Conservation (phyloP, 2,888 invertebrate species). For the Eulithis testata region DNA sequence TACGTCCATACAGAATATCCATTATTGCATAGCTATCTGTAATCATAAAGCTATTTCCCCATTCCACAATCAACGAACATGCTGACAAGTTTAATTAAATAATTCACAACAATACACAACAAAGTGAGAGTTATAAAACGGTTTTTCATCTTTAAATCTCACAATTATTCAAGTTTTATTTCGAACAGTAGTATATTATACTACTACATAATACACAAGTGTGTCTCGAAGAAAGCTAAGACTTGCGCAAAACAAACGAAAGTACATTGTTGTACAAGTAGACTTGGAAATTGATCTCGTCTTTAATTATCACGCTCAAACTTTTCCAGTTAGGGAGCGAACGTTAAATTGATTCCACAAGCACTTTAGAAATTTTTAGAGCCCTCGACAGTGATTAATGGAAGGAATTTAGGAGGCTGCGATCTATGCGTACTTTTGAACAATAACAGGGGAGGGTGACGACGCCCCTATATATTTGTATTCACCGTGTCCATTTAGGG, state of each 20-base stretch:
- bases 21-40: slow-evolving; percentile 9
- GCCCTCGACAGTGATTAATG: slow-evolving; percentile 82
- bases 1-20: slow-evolving; percentile 12
- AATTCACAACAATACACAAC: slow-evolving; percentile 24
- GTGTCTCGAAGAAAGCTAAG: slow-evolving; percentile 27
- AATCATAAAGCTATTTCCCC: slow-evolving; percentile 20
- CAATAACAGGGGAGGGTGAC: slow-evolving; percentile 67
- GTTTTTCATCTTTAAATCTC: slow-evolving; percentile 36
- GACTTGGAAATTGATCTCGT: slow-evolving; percentile 70
- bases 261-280: slow-evolving; percentile 43
- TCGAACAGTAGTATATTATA: slow-evolving; percentile 10
- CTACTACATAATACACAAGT: slow-evolving; percentile 3
- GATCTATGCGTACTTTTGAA: slow-evolving; percentile 57
- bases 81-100: slow-evolving; percentile 21
- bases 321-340: slow-evolving; percentile 70
- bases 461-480: slow-evolving; percentile 57
- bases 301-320: slow-evolving; percentile 77
- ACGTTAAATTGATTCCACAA: slow-evolving; percentile 79
- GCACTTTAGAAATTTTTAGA: slow-evolving; percentile 79
- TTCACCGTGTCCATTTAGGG: slow-evolving; percentile 58
- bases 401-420: slow-evolving; percentile 73
- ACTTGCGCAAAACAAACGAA: slow-evolving; percentile 33
- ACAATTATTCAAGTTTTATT: slow-evolving; percentile 36
- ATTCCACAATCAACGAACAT: slow-evolving; percentile 15
- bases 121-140: slow-evolving; percentile 35